Conservation (phyloP, 2,797 vertebrate genomes). For the Jordanella pulchra region DNA sequence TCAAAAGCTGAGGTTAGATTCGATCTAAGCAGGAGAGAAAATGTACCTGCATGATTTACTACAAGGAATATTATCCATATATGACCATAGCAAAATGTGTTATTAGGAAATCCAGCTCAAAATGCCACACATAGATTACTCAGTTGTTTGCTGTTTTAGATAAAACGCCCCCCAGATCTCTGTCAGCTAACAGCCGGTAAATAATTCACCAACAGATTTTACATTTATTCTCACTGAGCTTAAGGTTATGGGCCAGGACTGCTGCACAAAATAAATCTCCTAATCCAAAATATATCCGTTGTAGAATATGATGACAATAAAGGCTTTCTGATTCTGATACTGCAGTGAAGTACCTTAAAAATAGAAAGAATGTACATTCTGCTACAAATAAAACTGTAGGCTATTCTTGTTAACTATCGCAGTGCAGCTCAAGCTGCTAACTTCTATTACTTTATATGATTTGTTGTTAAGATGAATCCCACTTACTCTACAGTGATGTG, state of each 20-base stretch:
- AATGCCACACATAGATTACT: not conserved
- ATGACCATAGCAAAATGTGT: too few relatives aligned
- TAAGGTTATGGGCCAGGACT: conserved; percentile 6
- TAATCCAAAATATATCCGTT: conserved; percentile 41
- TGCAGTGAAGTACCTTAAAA: conserved; percentile 41
- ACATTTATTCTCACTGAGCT: not conserved
- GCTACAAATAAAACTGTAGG: conserved; percentile 37
- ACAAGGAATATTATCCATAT: not conserved
- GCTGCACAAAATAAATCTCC: conserved; percentile 10
- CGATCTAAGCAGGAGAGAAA: not conserved
- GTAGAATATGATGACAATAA: too few relatives aligned
- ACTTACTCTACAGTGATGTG: conserved; percentile 30
- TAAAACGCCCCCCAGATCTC: not conserved
- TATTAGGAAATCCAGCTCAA: too few relatives aligned
- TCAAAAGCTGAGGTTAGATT: not conserved
- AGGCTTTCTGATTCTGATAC: too few relatives aligned
- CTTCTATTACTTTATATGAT: conserved; percentile 33
- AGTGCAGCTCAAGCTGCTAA: conserved; percentile 17
- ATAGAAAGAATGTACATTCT: conserved; percentile 48
- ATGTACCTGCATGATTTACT: not conserved
- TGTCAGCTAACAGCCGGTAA: not conserved
- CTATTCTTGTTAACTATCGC: conserved; percentile 12
- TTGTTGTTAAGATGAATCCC: conserved; percentile 23
- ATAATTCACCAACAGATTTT: not conserved
- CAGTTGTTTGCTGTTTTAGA: not conserved